Evolutionary conservation across 2,888 invertebrate genomes (phyloP).

Genomic region (Melinaea marsaeus): DNA sequence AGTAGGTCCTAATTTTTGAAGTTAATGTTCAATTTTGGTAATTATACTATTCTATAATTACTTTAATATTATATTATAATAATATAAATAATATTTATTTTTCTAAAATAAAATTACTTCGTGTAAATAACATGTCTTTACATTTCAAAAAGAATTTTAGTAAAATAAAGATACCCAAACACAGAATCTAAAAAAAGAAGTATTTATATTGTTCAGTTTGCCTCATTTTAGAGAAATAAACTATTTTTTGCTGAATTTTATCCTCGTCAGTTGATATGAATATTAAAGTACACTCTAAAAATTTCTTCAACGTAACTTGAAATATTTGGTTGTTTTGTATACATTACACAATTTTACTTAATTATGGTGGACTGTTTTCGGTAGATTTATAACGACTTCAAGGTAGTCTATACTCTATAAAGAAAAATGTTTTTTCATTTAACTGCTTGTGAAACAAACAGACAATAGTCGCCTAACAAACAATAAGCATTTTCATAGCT

Average conservation of each 20-base stretch:
- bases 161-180: background rate
- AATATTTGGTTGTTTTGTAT: background rate
- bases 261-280: slow-evolving; percentile 22
- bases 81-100: no score
- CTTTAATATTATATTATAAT: no score
- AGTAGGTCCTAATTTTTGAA: no score
- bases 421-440: background rate
- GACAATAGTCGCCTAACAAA: slow-evolving; percentile 24
- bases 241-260: slow-evolving; percentile 30
- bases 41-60: no score
- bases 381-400: no score
- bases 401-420: background rate
- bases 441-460: slow-evolving; percentile 19
- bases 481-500: slow-evolving; percentile 18
- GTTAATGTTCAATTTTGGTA: no score
- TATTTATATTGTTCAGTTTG: slow-evolving; percentile 67
- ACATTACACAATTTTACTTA: no score
- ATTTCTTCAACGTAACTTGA: slow-evolving; percentile 23
- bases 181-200: slow-evolving; percentile 43
- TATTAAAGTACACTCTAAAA: slow-evolving; percentile 25
- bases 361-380: no score
- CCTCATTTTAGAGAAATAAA: slow-evolving; percentile 48
- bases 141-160: no score
- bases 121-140: no score
- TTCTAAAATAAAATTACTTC: no score